phyloP scores from a whole-genome alignment of 2,888 invertebrate species.

The Leucophenga maculata region DNA sequence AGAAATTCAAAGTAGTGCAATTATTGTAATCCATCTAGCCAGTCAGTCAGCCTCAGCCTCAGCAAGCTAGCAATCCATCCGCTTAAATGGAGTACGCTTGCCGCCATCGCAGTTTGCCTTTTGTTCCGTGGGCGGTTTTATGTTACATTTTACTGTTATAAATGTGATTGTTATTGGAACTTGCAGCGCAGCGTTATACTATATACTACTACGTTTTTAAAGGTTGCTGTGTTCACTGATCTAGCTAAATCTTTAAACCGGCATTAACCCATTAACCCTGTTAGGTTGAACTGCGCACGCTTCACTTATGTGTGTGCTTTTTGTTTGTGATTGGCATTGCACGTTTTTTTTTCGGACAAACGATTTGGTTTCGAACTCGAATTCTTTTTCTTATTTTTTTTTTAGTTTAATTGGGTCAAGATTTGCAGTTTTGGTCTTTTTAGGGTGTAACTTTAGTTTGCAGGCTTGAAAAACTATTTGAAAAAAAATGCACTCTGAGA shows the following conservation, averaged over 20 bases:
- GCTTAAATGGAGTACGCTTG: background rate
- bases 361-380: too few relatives aligned
- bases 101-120: background rate
- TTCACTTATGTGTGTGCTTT: background rate
- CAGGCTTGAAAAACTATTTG: too few relatives aligned
- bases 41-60: background rate
- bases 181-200: too few relatives aligned
- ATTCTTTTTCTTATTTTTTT: too few relatives aligned
- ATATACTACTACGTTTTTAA: too few relatives aligned
- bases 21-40: slow-evolving; percentile 57
- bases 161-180: too few relatives aligned
- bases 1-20: slow-evolving; percentile 54
- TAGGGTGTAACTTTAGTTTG: too few relatives aligned
- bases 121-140: slow-evolving; percentile 15
- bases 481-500: too few relatives aligned
- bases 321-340: slow-evolving; percentile 43
- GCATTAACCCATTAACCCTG: slow-evolving; percentile 64
- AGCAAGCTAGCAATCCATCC: background rate
- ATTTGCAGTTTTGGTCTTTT: too few relatives aligned
- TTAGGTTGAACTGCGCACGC: slow-evolving; percentile 36
- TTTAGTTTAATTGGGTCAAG: too few relatives aligned
- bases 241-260: background rate
- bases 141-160: background rate
- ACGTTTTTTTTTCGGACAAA: slow-evolving; percentile 44
- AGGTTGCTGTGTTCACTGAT: too few relatives aligned